Percentiles rank a stretch among this genome's conserved stretches.
Conservation (phyloP, 2,113 vertebrate species). For the Pseudopipra pipra region DNA sequence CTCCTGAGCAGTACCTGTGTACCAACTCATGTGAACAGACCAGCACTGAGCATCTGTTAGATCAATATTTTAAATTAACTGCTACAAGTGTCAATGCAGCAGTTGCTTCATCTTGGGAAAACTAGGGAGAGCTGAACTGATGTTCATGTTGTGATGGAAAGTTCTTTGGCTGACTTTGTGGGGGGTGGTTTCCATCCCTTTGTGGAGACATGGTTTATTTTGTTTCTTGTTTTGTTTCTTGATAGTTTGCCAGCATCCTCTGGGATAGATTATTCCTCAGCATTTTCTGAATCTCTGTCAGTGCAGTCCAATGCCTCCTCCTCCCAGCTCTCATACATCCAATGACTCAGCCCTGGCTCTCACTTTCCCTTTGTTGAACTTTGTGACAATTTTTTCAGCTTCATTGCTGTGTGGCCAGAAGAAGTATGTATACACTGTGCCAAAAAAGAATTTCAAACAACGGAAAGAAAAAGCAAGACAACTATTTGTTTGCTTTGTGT, state of each 20-base stretch:
- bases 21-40: not conserved
- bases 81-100: not conserved
- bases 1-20: not conserved
- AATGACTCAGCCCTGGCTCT: slow-evolving; percentile 49
- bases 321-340: not conserved
- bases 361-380: slow-evolving; percentile 65
- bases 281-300: slow-evolving; percentile 40
- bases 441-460: slow-evolving; percentile 28
- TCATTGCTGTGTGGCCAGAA: slow-evolving; percentile 7
- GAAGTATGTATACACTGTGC: not conserved
- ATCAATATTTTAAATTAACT: not conserved
- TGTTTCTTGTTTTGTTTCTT: slow-evolving; percentile 43
- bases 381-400: slow-evolving; percentile 64
- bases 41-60: not conserved
- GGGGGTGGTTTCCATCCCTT: slow-evolving; percentile 37
- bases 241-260: slow-evolving; percentile 12
- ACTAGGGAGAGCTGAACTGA: not conserved
- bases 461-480: slow-evolving; percentile 24
- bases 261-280: slow-evolving; percentile 48
- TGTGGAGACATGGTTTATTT: slow-evolving; percentile 49
- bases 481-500: not conserved
- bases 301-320: not conserved
- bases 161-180: slow-evolving; percentile 56
- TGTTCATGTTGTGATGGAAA: slow-evolving; percentile 42
- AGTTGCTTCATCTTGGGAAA: slow-evolving; percentile 47